A percentile compares a stretch with the other conserved stretches of the same genome.
These are phyloP conservation scores for Quadriops clusia DNA, from an alignment of 2,888 invertebrate genomes.

Conservation along the genomic window DNA sequence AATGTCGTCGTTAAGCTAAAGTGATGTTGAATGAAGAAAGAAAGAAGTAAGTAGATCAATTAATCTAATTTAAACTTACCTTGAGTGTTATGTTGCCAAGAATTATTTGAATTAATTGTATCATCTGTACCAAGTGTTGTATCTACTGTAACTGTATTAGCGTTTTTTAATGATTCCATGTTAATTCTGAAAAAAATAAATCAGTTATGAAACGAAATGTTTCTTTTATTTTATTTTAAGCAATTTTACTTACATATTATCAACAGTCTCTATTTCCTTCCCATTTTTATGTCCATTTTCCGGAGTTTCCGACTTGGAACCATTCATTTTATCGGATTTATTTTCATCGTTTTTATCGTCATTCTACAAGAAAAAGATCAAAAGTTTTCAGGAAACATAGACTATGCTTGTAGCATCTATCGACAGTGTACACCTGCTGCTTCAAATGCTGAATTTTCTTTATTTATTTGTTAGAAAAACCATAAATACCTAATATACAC, in stretches of 20 bases:
- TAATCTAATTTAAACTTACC: slow-evolving; percentile 28
- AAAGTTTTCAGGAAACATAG: neutral
- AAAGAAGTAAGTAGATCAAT: no score
- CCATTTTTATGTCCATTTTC: slow-evolving; percentile 29
- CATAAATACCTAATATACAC: no score
- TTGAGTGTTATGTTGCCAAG: slow-evolving; percentile 33
- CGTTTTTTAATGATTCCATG: slow-evolving; percentile 35
- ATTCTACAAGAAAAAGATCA: slow-evolving; percentile 19
- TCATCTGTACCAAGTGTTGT: slow-evolving; percentile 33
- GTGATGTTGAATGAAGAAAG: no score
- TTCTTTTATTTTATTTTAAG: slow-evolving; percentile 1
- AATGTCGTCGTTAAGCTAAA: no score
- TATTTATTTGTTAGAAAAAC: no score
- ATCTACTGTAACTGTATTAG: slow-evolving; percentile 33
- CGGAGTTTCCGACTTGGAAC: slow-evolving; percentile 25
- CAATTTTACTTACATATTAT: slow-evolving; percentile 34
- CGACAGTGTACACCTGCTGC: no score
- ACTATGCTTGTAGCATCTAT: no score
- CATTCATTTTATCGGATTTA: slow-evolving; percentile 27
- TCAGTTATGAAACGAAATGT: neutral
- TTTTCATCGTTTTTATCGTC: slow-evolving; percentile 24
- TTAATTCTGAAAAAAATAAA: slow-evolving; percentile 29
- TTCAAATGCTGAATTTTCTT: no score
- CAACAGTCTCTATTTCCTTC: slow-evolving; percentile 33
- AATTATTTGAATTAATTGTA: slow-evolving; percentile 36